Base-by-base conservation (phyloP, 2,797 vertebrate species). In the Anabacerthia variegaticeps region DNA sequence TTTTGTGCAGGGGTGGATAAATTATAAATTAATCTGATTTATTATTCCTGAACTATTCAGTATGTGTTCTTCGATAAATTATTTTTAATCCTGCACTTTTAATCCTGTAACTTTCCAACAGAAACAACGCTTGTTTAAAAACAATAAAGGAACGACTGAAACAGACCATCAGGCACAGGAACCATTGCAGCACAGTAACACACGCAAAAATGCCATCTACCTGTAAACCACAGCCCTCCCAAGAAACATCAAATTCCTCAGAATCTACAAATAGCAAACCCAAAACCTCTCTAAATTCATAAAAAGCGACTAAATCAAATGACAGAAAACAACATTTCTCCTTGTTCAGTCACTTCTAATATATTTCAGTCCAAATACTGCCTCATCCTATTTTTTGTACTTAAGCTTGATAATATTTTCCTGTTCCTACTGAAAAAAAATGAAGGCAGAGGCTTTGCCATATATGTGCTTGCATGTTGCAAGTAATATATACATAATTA, bases 401-500 rank as follows among this genome's bases (percentile, higher is more conserved):
- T 68, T 76, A 48, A 76, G 39, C 20, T 56, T 34, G 11, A 2
- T 23, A 73, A 54, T 19, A 46, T 32, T 54, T 30, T 55, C 21
- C 55, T 62, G n/a, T 34, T 68, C 54, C 49, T n/a, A 27, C 18
- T 28, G 14, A 37, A 75, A 68, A 65, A 44, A 41, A 5, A 1
- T n/a, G 48, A 73, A 84, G 32, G 30, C 41, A 26, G 20, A 68
- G 4, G 27, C 14, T 82, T 82, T 69, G 65, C 32, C 14, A 49
- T 6, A n/a, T 5, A 48, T 5, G 3, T 0, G 1, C 43, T 49
- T 65, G 20, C 32, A 41, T 7, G 5, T 5, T 77, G 26, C 30
- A 24, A 69, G 46, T 10, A 46, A 2, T 34, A 69, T 19, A 73
- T 59, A 63, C 12, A 26, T 36, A 34, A 75, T 24, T 22, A 30